These are phyloP conservation scores for Acromyrmex charruanus DNA, from an alignment of 1,140 invertebrate genomes.

Conservation along the genomic window DNA sequence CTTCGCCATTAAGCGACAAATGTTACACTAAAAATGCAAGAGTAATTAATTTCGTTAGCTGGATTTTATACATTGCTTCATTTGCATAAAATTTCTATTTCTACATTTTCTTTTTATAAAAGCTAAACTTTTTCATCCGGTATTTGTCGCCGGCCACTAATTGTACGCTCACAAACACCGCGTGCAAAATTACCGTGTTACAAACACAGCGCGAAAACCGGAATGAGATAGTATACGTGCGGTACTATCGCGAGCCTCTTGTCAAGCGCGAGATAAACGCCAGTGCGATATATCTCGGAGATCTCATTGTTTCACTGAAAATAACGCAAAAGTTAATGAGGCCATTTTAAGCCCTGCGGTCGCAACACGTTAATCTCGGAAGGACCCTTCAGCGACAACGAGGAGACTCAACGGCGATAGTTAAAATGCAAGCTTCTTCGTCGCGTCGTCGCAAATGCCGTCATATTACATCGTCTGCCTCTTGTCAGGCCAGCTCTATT, in stretches of 20 bases:
- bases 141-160: slow-evolving; percentile 48
- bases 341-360: slow-evolving; percentile 54
- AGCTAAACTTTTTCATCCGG: slow-evolving; percentile 16
- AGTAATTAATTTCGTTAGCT: slow-evolving; percentile 7
- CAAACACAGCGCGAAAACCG: slow-evolving; percentile 25
- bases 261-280: slow-evolving; percentile 46
- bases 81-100: slow-evolving; percentile 48
- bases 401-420: neutral
- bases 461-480: slow-evolving; percentile 18
- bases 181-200: slow-evolving; percentile 20
- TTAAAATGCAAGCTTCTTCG: slow-evolving; percentile 46
- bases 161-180: slow-evolving; percentile 36
- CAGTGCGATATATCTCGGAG: slow-evolving; percentile 37
- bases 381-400: slow-evolving; percentile 36
- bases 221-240: slow-evolving; percentile 41
- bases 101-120: neutral
- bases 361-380: slow-evolving; percentile 38
- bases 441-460: slow-evolving; percentile 4
- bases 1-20: neutral
- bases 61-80: neutral
- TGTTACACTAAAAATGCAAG: neutral
- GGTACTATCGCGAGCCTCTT: slow-evolving; percentile 39
- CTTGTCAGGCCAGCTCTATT: slow-evolving; percentile 23
- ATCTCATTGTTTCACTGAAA: slow-evolving; percentile 54
- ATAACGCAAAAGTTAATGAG: slow-evolving; percentile 61